These are phyloP conservation scores for Microcebus jonahi DNA, from an alignment of 2,113 vertebrate genomes.

Conservation along the genomic window DNA sequence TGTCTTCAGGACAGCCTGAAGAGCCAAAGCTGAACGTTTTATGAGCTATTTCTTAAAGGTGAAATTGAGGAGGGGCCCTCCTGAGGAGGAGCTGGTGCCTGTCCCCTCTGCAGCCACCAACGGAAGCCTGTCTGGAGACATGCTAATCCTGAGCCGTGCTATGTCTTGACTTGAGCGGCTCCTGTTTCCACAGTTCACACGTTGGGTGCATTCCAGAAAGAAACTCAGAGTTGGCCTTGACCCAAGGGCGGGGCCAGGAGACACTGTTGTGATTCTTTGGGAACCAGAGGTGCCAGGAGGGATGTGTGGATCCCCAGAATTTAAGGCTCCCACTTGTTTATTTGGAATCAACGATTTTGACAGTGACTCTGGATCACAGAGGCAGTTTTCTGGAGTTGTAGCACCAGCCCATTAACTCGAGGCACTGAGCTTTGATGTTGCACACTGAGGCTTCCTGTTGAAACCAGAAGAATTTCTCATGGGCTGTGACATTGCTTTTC, in stretches of 20 bases:
- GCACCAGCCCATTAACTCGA: rapidly evolving
- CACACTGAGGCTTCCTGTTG: rapidly evolving
- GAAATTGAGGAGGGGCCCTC: too few species aligned
- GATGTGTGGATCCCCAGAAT: rapidly evolving
- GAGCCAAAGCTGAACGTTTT: too few species aligned
- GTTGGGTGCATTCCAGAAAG: background rate
- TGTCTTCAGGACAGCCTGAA: background rate
- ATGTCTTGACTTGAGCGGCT: background rate
- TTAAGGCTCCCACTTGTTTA: background rate
- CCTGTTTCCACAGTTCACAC: rapidly evolving
- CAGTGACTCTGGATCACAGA: too few species aligned
- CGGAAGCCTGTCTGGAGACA: background rate
- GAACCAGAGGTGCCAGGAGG: background rate
- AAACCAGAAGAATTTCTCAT: background rate
- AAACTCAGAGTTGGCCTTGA: background rate
- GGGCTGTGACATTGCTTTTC: background rate
- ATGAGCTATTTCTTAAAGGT: background rate
- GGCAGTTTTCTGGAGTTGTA: background rate
- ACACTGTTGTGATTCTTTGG: background rate
- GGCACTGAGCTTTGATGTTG: background rate
- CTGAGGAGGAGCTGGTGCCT: background rate
- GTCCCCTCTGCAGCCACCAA: background rate
- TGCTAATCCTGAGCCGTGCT: background rate
- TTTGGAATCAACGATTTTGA: background rate
- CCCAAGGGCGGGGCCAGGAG: background rate